Base-by-base conservation (phyloP, 2,888 invertebrate species). In the Thymelicus sylvestris region DNA sequence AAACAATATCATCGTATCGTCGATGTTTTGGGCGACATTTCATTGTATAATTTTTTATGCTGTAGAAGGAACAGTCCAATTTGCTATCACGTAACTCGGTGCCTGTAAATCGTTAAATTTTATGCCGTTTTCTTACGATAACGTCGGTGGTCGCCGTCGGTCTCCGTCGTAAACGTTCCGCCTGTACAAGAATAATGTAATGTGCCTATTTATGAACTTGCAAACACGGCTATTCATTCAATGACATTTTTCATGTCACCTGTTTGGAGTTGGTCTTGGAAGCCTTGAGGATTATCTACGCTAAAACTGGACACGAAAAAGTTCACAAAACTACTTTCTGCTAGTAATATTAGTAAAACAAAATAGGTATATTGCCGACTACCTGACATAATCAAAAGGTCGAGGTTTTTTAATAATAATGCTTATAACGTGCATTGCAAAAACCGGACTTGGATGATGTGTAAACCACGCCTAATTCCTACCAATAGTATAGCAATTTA, bases 101-200 rank as follows among this genome's bases (percentile, higher is more conserved):
- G 71, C 39, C 68, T 24, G 31, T 74, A 74, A 74, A 74, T 72
- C 65, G 50, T 74, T 71, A 62, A 71, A 72, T 71, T 72, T 74
- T 71, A 71, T 71, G 71, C 52, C 60, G 66, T 72, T 74, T 72
- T 62, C 66, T 68, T 71, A 60, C 72, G 68, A 67, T 74, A 71
- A 71, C 47, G 52, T 41, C 44, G 65, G 39, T 38, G 61, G 66
- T 55, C 41, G 19, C 50, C n/a, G 61, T n/a, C 31, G 44, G 60
- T 60, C 60, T 41, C 65, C 65, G 64, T 41, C 55, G 41, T 60
- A 48, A 48, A 15, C 52, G 52, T 10, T 64, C 5, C 41, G 55
- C 15, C 55, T 24, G 31, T 48, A 38, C 52, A 52, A 48, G 55
- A 62, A 57, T 62, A 15, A 15, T 39, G 3, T 39, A 39, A 60